Base-by-base conservation (phyloP, 2,888 invertebrate species). In the Boloria selene region DNA sequence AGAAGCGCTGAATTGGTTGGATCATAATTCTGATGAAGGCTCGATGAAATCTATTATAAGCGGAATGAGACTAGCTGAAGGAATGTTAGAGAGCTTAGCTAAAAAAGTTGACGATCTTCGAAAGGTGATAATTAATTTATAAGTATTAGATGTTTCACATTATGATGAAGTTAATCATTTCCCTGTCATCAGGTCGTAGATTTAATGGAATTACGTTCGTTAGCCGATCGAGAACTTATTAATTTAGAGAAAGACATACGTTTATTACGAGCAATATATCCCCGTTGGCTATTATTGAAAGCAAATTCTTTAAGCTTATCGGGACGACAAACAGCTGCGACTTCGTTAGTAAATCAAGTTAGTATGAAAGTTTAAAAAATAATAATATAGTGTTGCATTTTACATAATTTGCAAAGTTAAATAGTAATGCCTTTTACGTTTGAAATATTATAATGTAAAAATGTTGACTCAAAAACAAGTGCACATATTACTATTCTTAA, bases 31-130 rank as follows among this genome's bases (percentile, higher is more conserved):
- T 31, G 84, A 86, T 59, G 84, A 86, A 61, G 80, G 80, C 5
- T 79, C 86, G 1, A 70, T 90, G 65, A 80, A 77, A n/a, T 78
- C 76, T 18, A 75, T 90, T 18, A 63, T 92, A 26, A 89, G 87
- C 68, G 77, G 85, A 52, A 73, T 90, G 79, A 80, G 91, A 73
- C 79, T 90, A 50, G 86, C 88, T 44, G 91, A 92, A 75, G 91
- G 88, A 26, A 88, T 92, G 88, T 72, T 92, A 42, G 90, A 90
- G 77, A 87, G 89, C 67, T 79, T 92, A 64, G 88, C 89, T n/a
- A 79, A 83, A 67, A 92, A 91, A 83, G 78, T 92, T 47, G 87
- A 90, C 61, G 91, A 90, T 71, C 78, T 90, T 58, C 79, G 81
- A 72, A 90, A 90, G 85, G 90, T 86, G 80, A 13, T 44, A 16